These are phyloP conservation scores for Aphidius gifuensis DNA, from an alignment of 1,140 invertebrate species.

Conservation along the genomic window DNA sequence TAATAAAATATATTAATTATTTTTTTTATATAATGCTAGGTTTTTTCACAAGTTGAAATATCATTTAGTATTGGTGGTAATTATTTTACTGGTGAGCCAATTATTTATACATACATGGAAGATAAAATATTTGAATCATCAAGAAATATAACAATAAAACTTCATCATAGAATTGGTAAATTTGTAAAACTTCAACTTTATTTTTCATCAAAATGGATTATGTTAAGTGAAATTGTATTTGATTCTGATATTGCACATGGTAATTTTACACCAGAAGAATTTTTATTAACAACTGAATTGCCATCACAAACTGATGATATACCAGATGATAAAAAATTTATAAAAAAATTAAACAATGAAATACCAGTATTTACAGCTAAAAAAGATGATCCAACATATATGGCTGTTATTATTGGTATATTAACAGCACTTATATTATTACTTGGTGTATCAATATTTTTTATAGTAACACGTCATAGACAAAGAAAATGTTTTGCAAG, in stretches of 20 bases:
- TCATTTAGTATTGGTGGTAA: constrained; percentile 81
- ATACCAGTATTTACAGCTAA: constrained; percentile 65
- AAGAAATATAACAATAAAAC: constrained; percentile 78
- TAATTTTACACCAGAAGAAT: constrained; percentile 65
- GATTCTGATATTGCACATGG: constrained; percentile 74
- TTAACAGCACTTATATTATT: constrained; percentile 75
- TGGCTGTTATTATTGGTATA: constrained; percentile 79
- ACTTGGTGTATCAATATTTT: constrained; percentile 69
- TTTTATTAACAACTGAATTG: constrained; percentile 44
- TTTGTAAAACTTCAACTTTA: constrained; percentile 78
- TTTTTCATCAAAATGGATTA: constrained; percentile 83
- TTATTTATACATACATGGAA: constrained; percentile 70
- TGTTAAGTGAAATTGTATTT: constrained; percentile 84
- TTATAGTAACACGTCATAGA: constrained; percentile 73
- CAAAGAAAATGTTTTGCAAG: constrained; percentile 76
- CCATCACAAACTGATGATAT: constrained; percentile 55
- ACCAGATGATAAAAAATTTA: constrained; percentile 44
- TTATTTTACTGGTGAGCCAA: constrained; percentile 71
- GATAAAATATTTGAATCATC: constrained; percentile 81
- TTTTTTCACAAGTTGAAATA: constrained; percentile 75
- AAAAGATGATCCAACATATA: constrained; percentile 71
- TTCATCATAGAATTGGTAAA: constrained; percentile 78
- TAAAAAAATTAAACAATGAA: constrained; percentile 38
- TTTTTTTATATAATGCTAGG: constrained; percentile 51
- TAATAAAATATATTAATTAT: not conserved